These are phyloP conservation scores for Dipodomys spectabilis DNA, from an alignment of 2,113 vertebrate species.

Conservation along the genomic window DNA sequence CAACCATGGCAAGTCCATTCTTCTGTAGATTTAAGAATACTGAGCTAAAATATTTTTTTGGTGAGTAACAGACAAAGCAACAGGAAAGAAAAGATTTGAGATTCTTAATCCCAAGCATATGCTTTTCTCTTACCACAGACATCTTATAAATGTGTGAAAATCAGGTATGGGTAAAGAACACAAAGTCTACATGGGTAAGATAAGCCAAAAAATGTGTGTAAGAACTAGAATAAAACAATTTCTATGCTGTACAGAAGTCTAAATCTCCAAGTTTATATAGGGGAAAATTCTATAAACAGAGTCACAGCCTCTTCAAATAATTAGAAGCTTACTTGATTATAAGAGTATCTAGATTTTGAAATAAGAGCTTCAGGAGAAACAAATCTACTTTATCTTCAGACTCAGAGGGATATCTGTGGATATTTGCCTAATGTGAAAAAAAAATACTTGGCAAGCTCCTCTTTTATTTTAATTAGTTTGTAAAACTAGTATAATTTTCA, in stretches of 20 bases:
- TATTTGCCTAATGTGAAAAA: slow-evolving; percentile 18
- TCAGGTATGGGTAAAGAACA: background rate
- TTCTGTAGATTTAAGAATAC: background rate
- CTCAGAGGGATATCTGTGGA: background rate
- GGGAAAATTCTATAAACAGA: slow-evolving; percentile 15
- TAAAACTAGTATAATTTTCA: background rate
- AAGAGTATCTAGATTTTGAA: slow-evolving; percentile 35
- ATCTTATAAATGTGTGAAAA: background rate
- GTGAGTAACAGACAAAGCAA: slow-evolving; percentile 17
- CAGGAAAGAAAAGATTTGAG: slow-evolving; percentile 2
- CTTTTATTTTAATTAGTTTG: slow-evolving; percentile 56
- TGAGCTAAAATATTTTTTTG: background rate
- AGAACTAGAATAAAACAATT: background rate
- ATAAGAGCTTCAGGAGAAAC: slow-evolving; percentile 37
- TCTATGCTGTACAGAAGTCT: background rate
- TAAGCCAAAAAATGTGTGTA: background rate
- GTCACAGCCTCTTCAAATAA: background rate
- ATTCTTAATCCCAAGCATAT: slow-evolving; percentile 22
- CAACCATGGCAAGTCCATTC: background rate
- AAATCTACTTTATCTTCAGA: background rate
- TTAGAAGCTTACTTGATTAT: background rate
- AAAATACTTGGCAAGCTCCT: background rate
- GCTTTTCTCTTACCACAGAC: slow-evolving; percentile 4
- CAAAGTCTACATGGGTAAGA: background rate
- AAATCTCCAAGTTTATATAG: background rate